These are phyloP conservation scores for Leptinotarsa rubiginosa DNA, from an alignment of 2,888 invertebrate species.

Conservation along the genomic window DNA sequence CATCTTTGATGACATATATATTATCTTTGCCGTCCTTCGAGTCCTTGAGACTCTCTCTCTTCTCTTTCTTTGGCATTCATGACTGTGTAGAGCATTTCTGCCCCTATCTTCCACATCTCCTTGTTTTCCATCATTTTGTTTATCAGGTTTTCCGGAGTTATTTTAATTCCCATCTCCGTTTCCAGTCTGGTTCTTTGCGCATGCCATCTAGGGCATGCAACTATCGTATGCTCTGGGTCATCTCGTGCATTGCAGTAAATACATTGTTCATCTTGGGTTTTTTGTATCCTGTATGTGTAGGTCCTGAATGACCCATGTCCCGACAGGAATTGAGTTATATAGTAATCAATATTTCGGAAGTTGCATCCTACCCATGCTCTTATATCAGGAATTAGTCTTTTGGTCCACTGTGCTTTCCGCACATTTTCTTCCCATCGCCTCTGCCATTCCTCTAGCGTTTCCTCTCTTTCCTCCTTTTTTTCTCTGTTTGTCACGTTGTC, in stretches of 20 bases:
- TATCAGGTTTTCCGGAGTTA: background rate
- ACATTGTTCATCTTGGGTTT: background rate
- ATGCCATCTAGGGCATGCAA: slow-evolving; percentile 1
- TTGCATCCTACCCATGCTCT: background rate
- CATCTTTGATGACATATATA: background rate
- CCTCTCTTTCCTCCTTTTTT: background rate
- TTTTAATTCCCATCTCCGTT: background rate
- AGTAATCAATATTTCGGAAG: background rate
- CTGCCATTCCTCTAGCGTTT: slow-evolving; percentile 23
- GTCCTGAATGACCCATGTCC: slow-evolving; percentile 4
- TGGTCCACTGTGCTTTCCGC: slow-evolving; percentile 26
- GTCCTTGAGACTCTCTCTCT: slow-evolving; percentile 2
- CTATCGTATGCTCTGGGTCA: background rate
- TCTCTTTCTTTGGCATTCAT: slow-evolving; percentile 4
- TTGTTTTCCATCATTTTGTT: background rate
- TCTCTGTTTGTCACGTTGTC: background rate
- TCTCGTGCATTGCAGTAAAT: background rate
- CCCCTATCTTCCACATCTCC: background rate
- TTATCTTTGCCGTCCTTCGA: background rate
- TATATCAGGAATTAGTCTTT: background rate
- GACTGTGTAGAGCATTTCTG: background rate
- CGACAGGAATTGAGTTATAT: background rate
- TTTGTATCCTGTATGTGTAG: background rate
- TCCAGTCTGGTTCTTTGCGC: background rate
- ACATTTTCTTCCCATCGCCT: slow-evolving; percentile 15